Percentiles rank a stretch among this genome's conserved stretches.
These are phyloP conservation scores for Acanthurus tractus DNA, from an alignment of 2,797 vertebrate species.

Conservation along the genomic window DNA sequence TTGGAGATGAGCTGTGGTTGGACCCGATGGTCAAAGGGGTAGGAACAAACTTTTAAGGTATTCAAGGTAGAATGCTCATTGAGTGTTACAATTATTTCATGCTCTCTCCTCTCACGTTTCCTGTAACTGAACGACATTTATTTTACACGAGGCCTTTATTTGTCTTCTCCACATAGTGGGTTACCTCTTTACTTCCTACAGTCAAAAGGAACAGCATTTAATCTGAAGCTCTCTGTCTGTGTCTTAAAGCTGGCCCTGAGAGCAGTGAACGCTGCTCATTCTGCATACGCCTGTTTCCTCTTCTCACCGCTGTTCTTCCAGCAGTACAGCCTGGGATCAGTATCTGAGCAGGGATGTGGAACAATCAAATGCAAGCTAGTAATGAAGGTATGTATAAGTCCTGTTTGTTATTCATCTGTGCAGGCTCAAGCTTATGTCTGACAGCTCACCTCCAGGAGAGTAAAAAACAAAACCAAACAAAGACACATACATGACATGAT, in stretches of 20 bases:
- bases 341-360: slow-evolving; percentile 54
- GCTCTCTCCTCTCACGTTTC: neutral
- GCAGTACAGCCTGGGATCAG: slow-evolving; percentile 83
- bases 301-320: slow-evolving; percentile 94
- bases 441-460: neutral
- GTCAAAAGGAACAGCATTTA: neutral
- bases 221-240: neutral
- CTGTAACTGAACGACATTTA: neutral
- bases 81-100: neutral
- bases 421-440: neutral
- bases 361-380: slow-evolving; percentile 88
- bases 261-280: slow-evolving; percentile 90
- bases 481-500: neutral
- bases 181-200: neutral
- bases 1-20: slow-evolving; percentile 93
- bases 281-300: slow-evolving; percentile 91
- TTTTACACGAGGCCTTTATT: neutral
- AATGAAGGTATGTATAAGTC: slow-evolving; percentile 87
- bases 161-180: neutral
- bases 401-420: neutral
- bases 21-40: slow-evolving; percentile 92
- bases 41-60: slow-evolving; percentile 62
- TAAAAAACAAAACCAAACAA: neutral
- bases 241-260: slow-evolving; percentile 90
- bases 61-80: too few relatives aligned